Evolutionary conservation across 2,888 invertebrate genomes (phyloP).

Genomic region (Thalpophila matura): DNA sequence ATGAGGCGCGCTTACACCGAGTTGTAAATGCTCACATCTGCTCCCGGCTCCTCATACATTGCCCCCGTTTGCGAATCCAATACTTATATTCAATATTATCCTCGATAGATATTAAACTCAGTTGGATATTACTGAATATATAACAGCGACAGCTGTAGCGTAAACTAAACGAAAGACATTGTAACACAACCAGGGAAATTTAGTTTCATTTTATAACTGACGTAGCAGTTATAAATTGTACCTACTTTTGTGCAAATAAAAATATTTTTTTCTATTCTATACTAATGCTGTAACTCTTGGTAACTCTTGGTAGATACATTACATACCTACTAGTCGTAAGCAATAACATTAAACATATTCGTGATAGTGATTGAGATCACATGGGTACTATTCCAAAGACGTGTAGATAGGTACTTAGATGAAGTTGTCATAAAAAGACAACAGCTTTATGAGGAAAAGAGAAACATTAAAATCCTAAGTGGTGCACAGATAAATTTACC

Average conservation of each 20-base stretch:
- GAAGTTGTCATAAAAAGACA: conserved; percentile 68
- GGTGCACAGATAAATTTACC: conserved; percentile 69
- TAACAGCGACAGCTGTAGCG: conserved; percentile 78
- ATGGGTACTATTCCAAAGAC: conserved; percentile 46
- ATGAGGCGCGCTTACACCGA: conserved; percentile 46
- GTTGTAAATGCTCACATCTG: conserved; percentile 71
- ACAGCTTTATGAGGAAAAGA: conserved; percentile 69
- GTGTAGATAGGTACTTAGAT: conserved; percentile 45
- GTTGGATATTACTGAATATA: conserved; percentile 75
- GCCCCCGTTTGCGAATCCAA: conserved; percentile 71
- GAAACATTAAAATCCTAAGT: conserved; percentile 68
- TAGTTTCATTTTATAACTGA: conserved; percentile 2
- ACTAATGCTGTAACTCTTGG: too few species aligned
- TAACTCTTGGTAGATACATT: background rate
- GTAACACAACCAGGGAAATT: background rate
- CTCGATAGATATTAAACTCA: conserved; percentile 80
- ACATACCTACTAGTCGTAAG: conserved; percentile 4
- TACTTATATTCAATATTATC: conserved; percentile 77
- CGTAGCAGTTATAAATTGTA: too few species aligned
- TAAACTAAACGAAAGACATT: conserved; percentile 64
- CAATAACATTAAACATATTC: conserved; percentile 19
- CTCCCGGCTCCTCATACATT: conserved; percentile 65
- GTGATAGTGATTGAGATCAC: conserved; percentile 30
- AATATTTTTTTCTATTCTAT: too few species aligned
- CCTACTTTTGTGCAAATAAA: too few species aligned